These are phyloP conservation scores for Gnatocerus cornutus DNA, from an alignment of 2,888 invertebrate genomes.

Conservation along the genomic window DNA sequence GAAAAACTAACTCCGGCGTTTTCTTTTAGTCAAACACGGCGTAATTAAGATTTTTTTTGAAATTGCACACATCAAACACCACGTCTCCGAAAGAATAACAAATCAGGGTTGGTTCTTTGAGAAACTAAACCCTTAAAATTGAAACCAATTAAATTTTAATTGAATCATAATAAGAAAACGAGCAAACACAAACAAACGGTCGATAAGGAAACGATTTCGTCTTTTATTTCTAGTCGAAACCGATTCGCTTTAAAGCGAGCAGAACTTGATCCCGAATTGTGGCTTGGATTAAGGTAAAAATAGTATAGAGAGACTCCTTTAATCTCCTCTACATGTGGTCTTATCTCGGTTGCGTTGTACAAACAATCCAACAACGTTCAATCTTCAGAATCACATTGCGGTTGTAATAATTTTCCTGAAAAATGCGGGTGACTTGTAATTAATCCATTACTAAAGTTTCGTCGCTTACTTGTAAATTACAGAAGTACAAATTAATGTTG, in stretches of 20 bases:
- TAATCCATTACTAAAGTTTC: background rate
- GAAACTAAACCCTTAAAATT: conserved; percentile 28
- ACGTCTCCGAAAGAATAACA: background rate
- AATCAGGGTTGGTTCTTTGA: conserved; percentile 9
- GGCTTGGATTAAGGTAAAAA: conserved; percentile 8
- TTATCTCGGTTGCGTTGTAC: background rate
- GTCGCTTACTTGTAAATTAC: conserved; percentile 10
- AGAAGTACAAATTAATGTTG: conserved; percentile 28
- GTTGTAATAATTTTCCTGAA: too few relatives aligned
- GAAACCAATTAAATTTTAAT: conserved; percentile 34
- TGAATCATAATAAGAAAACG: conserved; percentile 33
- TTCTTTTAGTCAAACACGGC: background rate
- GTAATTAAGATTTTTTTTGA: background rate
- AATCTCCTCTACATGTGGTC: background rate
- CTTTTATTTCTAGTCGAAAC: conserved; percentile 1
- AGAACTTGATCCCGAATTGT: conserved; percentile 12
- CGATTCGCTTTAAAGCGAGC: conserved; percentile 15
- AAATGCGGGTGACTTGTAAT: too few relatives aligned
- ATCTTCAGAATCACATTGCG: too few relatives aligned
- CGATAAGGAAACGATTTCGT: conserved; percentile 7
- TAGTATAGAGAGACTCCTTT: background rate
- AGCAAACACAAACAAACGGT: conserved; percentile 21
- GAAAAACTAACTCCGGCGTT: background rate
- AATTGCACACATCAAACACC: conserved; percentile 15
- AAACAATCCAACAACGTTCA: too few relatives aligned